Evolutionary conservation across 2,113 vertebrate species (phyloP).

Genomic region (Siphamia tubifer): DNA sequence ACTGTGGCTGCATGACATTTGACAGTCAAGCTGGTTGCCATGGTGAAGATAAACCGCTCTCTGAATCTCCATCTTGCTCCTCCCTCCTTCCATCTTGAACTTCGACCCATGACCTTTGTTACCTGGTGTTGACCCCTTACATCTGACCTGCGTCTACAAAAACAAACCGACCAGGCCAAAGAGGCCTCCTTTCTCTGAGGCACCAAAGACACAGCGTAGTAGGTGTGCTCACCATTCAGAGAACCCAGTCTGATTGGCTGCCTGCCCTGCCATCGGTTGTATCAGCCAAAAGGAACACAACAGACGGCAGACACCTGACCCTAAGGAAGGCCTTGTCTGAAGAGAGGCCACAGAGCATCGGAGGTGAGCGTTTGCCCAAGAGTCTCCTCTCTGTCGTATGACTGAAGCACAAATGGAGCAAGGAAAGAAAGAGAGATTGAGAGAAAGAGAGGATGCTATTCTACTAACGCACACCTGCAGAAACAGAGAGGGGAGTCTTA

Average conservation of each 20-base stretch:
- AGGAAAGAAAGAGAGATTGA: constrained; percentile 56
- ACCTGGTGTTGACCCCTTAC: constrained; percentile 52
- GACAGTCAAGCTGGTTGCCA: constrained; percentile 87
- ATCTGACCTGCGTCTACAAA: constrained; percentile 30
- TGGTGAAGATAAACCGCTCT: constrained; percentile 90
- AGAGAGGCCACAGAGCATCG: constrained; percentile 89
- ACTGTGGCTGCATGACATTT: constrained; percentile 93
- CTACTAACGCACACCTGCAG: constrained; percentile 82
- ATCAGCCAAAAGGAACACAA: constrained; percentile 91
- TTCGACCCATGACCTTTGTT: constrained; percentile 58
- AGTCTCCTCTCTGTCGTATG: constrained; percentile 58
- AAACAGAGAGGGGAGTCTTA: constrained; percentile 39
- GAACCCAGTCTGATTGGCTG: constrained; percentile 95
- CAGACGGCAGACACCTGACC: constrained; percentile 92
- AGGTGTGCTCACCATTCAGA: constrained; percentile 96
- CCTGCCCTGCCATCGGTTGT: constrained; percentile 78
- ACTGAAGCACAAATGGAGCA: constrained; percentile 64
- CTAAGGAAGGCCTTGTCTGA: constrained; percentile 98
- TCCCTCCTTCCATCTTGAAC: constrained; percentile 65
- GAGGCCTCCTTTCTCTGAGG: constrained; percentile 90
- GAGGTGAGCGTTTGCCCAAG: constrained; percentile 86
- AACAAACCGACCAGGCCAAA: constrained; percentile 84
- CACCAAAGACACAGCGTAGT: constrained; percentile 98
- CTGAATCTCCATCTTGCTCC: constrained; percentile 96
- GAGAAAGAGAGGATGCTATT: constrained; percentile 61